Conservation (phyloP, 1,140 invertebrate genomes). For the Tetragnatha versicolor region DNA sequence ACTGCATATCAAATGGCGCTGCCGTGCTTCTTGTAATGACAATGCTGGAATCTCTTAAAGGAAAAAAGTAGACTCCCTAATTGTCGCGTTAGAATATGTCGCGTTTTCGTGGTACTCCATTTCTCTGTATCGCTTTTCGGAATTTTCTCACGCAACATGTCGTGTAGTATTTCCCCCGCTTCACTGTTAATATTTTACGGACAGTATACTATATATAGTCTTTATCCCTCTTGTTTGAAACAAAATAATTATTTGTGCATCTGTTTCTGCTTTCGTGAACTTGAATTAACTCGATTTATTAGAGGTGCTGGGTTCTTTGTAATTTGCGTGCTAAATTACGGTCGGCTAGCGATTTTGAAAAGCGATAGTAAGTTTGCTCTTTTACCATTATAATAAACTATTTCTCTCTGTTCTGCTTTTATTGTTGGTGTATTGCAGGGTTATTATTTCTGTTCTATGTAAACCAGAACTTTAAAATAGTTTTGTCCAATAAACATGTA, state of each 20-base stretch:
- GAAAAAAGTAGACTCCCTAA: constrained; percentile 22
- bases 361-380: too few species aligned
- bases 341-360: too few species aligned
- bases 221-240: constrained; percentile 15
- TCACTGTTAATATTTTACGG: constrained; percentile 20
- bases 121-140: constrained; percentile 18
- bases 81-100: constrained; percentile 12
- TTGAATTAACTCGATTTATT: too few species aligned
- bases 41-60: constrained; percentile 6
- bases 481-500: neutral
- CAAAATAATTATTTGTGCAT: constrained; percentile 3
- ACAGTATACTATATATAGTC: neutral
- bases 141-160: constrained; percentile 25
- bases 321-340: too few species aligned
- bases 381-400: too few species aligned
- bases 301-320: too few species aligned
- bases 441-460: too few species aligned
- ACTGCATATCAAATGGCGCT: constrained; percentile 35
- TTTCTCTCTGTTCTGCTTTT: too few species aligned
- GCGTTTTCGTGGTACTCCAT: constrained; percentile 32
- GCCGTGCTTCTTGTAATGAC: constrained; percentile 28
- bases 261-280: too few species aligned
- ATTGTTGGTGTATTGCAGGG: too few species aligned
- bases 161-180: constrained; percentile 6
- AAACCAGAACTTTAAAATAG: too few species aligned